Conservation (phyloP, 2,797 vertebrate species). For the Sphaeramia orbicularis region DNA sequence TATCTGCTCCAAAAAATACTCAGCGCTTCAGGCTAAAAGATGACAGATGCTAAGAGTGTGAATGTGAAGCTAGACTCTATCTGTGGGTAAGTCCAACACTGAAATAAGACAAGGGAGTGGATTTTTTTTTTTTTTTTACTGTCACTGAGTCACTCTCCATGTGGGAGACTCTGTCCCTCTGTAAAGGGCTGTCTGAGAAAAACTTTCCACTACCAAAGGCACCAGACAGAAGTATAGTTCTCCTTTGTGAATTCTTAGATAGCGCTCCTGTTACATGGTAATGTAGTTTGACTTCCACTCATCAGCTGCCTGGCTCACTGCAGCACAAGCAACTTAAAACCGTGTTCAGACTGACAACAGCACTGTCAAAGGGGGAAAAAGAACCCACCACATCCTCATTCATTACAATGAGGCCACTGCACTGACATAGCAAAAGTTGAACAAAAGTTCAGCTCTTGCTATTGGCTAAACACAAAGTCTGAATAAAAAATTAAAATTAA, state of each 20-base stretch:
- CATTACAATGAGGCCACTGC: not conserved
- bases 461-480: not conserved
- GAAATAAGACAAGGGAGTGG: slow-evolving; percentile 41
- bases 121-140: slow-evolving; percentile 12
- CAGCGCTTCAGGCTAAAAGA: slow-evolving; percentile 15
- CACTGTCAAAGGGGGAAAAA: not conserved
- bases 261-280: slow-evolving; percentile 2
- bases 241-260: slow-evolving; percentile 11
- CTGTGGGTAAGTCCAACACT: slow-evolving; percentile 25
- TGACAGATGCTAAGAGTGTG: slow-evolving; percentile 48
- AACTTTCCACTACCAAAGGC: slow-evolving; percentile 29
- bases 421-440: not conserved
- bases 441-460: not conserved
- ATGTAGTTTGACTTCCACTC: slow-evolving; percentile 30
- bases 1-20: slow-evolving; percentile 24
- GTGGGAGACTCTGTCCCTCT: slow-evolving; percentile 22
- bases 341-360: slow-evolving; percentile 11
- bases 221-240: slow-evolving; percentile 27
- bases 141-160: slow-evolving; percentile 34
- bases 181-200: slow-evolving; percentile 29
- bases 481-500: not conserved
- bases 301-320: slow-evolving; percentile 2
- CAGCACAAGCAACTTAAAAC: slow-evolving; percentile 7
- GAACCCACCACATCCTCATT: slow-evolving; percentile 2
- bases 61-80: slow-evolving; percentile 24